Evolutionary conservation across 2,113 vertebrate genomes (phyloP).

Genomic region (Addax nasomaculatus): DNA sequence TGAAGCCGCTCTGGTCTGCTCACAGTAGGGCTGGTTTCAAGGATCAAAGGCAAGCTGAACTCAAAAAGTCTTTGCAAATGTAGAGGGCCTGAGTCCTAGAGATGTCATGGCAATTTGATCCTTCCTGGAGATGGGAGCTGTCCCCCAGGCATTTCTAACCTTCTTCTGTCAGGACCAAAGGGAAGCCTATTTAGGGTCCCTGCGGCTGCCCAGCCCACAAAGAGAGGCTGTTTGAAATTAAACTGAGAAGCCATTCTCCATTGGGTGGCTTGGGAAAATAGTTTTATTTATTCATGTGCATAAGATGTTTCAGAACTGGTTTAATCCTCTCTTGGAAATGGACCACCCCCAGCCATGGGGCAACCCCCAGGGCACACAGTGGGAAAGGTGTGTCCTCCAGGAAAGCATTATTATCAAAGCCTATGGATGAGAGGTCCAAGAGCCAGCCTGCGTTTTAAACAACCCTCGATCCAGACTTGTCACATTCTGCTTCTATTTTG

Average conservation of each 20-base stretch:
- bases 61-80: neutral
- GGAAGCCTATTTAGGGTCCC: neutral
- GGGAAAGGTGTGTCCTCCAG: neutral
- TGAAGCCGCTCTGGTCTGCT: neutral
- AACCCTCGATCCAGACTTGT: neutral
- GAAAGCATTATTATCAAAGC: neutral
- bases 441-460: no score
- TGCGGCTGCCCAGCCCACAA: neutral
- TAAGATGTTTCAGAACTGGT: neutral
- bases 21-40: neutral
- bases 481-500: neutral
- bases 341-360: neutral
- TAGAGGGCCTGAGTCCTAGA: neutral
- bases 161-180: neutral
- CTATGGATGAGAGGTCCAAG: accelerated
- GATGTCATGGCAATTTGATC: neutral
- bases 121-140: neutral
- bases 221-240: slow-evolving; percentile 29
- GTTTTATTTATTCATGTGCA: slow-evolving; percentile 1
- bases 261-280: neutral
- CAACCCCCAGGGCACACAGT: accelerated
- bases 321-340: neutral
- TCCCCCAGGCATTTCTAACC: neutral
- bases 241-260: neutral
- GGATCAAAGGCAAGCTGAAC: slow-evolving; percentile 25